Conservation (phyloP, 1,140 invertebrate species). For the Acromyrmex charruanus region DNA sequence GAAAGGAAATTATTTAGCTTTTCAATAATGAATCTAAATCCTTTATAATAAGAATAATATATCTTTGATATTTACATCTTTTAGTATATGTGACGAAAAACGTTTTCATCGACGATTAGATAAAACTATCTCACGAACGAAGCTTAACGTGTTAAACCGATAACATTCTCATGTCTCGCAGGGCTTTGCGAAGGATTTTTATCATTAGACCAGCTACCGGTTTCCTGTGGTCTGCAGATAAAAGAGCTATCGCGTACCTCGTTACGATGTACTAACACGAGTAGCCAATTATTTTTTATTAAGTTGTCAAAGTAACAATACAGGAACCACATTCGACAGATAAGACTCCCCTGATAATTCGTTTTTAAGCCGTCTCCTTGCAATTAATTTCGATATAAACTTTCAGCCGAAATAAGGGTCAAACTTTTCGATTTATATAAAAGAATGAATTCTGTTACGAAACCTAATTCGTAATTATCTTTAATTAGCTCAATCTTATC, state of each 20-base stretch:
- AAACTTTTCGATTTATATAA: background rate
- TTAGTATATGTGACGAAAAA: background rate
- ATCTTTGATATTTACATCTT: background rate
- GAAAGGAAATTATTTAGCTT: background rate
- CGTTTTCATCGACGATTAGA: background rate
- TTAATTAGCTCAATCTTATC: background rate
- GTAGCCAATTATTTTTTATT: slow-evolving; percentile 41
- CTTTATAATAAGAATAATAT: background rate
- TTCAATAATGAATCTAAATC: background rate
- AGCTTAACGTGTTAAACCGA: slow-evolving; percentile 36
- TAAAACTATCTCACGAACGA: background rate
- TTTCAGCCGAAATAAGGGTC: background rate
- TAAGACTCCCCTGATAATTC: slow-evolving; percentile 39
- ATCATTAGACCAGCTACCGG: slow-evolving; percentile 47
- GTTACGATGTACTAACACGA: slow-evolving; percentile 51
- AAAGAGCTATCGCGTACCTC: slow-evolving; percentile 61
- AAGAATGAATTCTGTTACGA: background rate
- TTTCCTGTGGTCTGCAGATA: slow-evolving; percentile 72
- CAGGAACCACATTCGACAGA: slow-evolving; percentile 45
- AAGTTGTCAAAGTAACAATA: slow-evolving; percentile 22
- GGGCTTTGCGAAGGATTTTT: slow-evolving; percentile 58
- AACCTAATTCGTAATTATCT: slow-evolving; percentile 3
- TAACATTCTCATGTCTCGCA: slow-evolving; percentile 26
- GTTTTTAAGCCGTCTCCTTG: background rate
- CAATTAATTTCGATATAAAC: background rate